These are phyloP conservation scores for Meloidogyne floridensis DNA, from an alignment of 1,140 invertebrate genomes.

Conservation along the genomic window DNA sequence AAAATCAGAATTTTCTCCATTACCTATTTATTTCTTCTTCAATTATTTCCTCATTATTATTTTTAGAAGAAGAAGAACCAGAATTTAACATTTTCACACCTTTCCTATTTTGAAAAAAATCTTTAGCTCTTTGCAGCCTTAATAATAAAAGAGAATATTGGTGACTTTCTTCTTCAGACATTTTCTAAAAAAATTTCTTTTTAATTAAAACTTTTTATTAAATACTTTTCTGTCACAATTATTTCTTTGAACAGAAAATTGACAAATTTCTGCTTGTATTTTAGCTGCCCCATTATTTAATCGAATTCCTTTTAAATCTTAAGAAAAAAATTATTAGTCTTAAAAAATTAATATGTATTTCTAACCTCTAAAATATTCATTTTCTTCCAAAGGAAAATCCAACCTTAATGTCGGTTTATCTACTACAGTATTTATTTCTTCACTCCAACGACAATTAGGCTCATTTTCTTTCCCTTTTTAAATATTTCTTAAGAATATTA, in stretches of 20 bases:
- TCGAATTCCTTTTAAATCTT: conserved; percentile 29
- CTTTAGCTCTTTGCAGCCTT: conserved; percentile 38
- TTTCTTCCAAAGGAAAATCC: conserved; percentile 28
- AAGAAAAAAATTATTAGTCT: conserved; percentile 3
- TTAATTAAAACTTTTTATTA: not conserved
- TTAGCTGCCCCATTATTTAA: conserved; percentile 32
- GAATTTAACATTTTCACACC: conserved; percentile 9
- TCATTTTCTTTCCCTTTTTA: conserved; percentile 32
- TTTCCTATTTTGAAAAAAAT: conserved; percentile 28
- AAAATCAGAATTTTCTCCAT: not conserved
- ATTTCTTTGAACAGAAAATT: conserved; percentile 37
- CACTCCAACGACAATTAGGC: conserved; percentile 37
- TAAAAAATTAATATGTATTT: not conserved
- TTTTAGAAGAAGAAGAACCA: not conserved
- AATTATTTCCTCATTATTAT: not conserved
- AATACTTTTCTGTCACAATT: conserved; percentile 43
- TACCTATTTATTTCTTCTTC: not conserved
- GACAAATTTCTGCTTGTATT: conserved; percentile 41
- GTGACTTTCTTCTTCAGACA: conserved; percentile 39
- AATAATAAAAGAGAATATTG: conserved; percentile 40
- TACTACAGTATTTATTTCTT: conserved; percentile 41
- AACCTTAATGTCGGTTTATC: conserved; percentile 39
- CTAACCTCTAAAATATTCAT: conserved; percentile 38
- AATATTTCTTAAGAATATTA: not conserved
- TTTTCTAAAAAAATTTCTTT: conserved; percentile 39